Evolutionary conservation across 1,140 invertebrate genomes (phyloP), one percentile per base, ranked within the genome.

Genomic region (Nephila pilipes): DNA sequence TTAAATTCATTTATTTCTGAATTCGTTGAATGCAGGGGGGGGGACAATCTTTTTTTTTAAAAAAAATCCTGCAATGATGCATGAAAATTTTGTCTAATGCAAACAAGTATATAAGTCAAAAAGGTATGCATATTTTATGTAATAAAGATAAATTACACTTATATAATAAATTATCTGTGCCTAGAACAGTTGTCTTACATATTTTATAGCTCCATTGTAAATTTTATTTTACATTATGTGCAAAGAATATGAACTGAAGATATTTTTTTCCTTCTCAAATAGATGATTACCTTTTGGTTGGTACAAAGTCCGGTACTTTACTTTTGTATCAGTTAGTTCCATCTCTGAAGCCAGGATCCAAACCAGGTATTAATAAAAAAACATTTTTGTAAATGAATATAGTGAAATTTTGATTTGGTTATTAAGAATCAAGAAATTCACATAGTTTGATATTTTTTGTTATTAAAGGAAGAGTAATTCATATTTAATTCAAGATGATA

Each of bases 271-370:
- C 8, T 55, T 36, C 25, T 87, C 93, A 95, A 95, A 92, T 95
- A 99, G 98, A 98, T 96, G 98, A 98, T 95, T 97, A 98, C 96
- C 96, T 99, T 79, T 95, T 99, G 60, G 97, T 99, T 95, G 99
- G 98, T 29, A 99, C 98, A 38, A 97, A 98, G 94, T 98, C 99
- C 95, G 98, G 99, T 0, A 97, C 99, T 95, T 96, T 99, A 88
- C 96, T 99, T 80, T 98, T 98, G 96, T 99, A 99, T 95, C 97
- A 94, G 88, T 94, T 96, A 25, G 94, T 94, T 46, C 94, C 94
- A 54, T 22, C 92, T 87, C 1, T 46, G 93, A 94, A 93, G 85
- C 88, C 85, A 93, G 94, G 85, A 83, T 69, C 54, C 87, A 94
- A 94, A 94, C 94, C 94, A 94, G 89, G 92, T 87, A 87, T 65